phyloP scores from a whole-genome alignment of 2,113 vertebrate genomes.

The Scalopus aquaticus region DNA sequence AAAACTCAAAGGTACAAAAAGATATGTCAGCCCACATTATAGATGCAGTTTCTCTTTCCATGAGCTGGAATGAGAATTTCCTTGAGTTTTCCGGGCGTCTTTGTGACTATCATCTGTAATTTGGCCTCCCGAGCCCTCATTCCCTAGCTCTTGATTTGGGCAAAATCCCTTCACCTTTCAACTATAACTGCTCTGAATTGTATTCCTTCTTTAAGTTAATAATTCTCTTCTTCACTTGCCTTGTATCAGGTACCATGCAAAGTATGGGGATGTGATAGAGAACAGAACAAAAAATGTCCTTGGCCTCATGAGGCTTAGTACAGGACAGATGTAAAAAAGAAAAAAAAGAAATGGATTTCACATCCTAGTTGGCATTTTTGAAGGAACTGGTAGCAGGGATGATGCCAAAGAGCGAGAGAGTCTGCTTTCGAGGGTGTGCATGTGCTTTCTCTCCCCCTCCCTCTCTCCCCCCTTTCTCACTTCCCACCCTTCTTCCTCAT shows the following conservation, averaged over 20 bases:
- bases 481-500: not conserved
- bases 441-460: not conserved
- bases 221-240: not conserved
- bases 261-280: not conserved
- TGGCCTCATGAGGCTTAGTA: not conserved
- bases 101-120: not conserved
- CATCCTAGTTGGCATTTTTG: not conserved
- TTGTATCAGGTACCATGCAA: not conserved
- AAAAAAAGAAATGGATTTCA: not conserved
- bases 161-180: not conserved
- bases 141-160: not conserved
- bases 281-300: not conserved
- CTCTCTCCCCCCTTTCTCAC: too few relatives aligned
- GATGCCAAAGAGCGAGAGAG: fast-evolving
- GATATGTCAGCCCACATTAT: not conserved
- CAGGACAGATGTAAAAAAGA: not conserved
- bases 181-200: not conserved
- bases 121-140: not conserved
- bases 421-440: not conserved
- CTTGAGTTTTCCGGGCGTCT: not conserved
- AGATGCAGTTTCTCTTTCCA: not conserved
- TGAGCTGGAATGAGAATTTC: not conserved
- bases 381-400: not conserved
- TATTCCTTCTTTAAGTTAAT: not conserved
- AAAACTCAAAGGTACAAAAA: not conserved